A percentile compares a stretch with the other conserved stretches of the same genome.
Conservation (phyloP, 2,888 invertebrate species). For the Plemyria rubiginata region DNA sequence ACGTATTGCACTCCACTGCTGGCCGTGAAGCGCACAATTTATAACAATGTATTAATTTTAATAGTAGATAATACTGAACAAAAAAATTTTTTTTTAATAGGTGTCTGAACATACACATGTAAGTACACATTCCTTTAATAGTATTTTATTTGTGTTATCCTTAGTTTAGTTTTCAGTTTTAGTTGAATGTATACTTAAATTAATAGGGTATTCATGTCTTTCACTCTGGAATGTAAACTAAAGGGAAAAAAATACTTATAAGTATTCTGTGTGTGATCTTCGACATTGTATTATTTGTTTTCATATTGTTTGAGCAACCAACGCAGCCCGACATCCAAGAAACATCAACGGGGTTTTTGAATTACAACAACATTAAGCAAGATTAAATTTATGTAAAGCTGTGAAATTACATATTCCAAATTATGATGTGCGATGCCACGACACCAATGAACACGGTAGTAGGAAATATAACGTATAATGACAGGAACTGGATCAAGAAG, state of each 20-base stretch:
- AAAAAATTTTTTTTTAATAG: slow-evolving; percentile 29
- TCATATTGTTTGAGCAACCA: slow-evolving; percentile 36
- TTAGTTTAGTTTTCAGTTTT: too few species aligned
- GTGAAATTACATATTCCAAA: slow-evolving; percentile 18
- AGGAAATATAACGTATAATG: not conserved
- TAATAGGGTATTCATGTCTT: too few species aligned
- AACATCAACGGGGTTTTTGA: slow-evolving; percentile 4
- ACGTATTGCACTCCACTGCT: slow-evolving; percentile 34
- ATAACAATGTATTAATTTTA: slow-evolving; percentile 51
- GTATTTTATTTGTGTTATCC: slow-evolving; percentile 25
- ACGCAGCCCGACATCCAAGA: slow-evolving; percentile 14
- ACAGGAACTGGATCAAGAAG: not conserved
- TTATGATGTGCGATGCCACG: slow-evolving; percentile 18
- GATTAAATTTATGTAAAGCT: slow-evolving; percentile 19
- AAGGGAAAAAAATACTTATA: slow-evolving; percentile 11
- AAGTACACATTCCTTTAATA: slow-evolving; percentile 23
- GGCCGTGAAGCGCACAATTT: slow-evolving; percentile 49
- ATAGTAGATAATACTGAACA: slow-evolving; percentile 74
- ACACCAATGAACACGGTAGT: slow-evolving; percentile 11
- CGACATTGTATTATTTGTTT: slow-evolving; percentile 42
- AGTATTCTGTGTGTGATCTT: slow-evolving; percentile 49
- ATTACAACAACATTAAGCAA: slow-evolving; percentile 16
- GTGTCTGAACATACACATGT: slow-evolving; percentile 37
- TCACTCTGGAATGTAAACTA: slow-evolving; percentile 32
- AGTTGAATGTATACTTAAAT: too few species aligned